A percentile compares a stretch with the other conserved stretches of the same genome.
phyloP scores from a whole-genome alignment of 2,797 vertebrate species.

The Thripadectes ignobilis region DNA sequence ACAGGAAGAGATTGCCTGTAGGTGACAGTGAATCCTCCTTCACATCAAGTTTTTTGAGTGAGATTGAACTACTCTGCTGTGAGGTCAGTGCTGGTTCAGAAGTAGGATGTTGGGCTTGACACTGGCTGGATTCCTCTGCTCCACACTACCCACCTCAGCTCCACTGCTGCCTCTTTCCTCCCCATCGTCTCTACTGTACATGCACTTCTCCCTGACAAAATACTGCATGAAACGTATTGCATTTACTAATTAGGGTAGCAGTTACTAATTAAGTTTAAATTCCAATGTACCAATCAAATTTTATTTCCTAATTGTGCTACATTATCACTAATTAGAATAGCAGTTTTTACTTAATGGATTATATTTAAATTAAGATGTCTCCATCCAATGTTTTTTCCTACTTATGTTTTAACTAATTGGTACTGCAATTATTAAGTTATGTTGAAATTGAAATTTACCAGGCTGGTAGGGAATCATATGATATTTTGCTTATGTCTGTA shows the following conservation, averaged over 20 bases:
- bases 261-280: slow-evolving; percentile 69
- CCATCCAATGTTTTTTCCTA: slow-evolving; percentile 46
- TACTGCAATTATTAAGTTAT: slow-evolving; percentile 61
- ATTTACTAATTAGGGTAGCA: slow-evolving; percentile 68
- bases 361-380: slow-evolving; percentile 70
- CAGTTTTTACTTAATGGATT: slow-evolving; percentile 73
- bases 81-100: not conserved
- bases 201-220: slow-evolving; percentile 27
- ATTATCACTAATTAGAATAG: slow-evolving; percentile 72
- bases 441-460: slow-evolving; percentile 59
- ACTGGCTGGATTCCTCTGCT: not conserved
- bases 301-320: slow-evolving; percentile 74
- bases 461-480: slow-evolving; percentile 29
- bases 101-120: not conserved
- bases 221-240: not conserved
- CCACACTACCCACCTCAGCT: not conserved
- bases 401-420: slow-evolving; percentile 68
- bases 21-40: not conserved
- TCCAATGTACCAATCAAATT: slow-evolving; percentile 72
- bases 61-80: not conserved
- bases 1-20: not conserved
- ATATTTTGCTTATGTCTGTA: slow-evolving; percentile 24
- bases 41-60: fast-evolving
- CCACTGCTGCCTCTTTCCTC: not conserved
- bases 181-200: not conserved